phyloP scores from a whole-genome alignment of 2,113 vertebrate genomes.

The Cheirogaleus medius region DNA sequence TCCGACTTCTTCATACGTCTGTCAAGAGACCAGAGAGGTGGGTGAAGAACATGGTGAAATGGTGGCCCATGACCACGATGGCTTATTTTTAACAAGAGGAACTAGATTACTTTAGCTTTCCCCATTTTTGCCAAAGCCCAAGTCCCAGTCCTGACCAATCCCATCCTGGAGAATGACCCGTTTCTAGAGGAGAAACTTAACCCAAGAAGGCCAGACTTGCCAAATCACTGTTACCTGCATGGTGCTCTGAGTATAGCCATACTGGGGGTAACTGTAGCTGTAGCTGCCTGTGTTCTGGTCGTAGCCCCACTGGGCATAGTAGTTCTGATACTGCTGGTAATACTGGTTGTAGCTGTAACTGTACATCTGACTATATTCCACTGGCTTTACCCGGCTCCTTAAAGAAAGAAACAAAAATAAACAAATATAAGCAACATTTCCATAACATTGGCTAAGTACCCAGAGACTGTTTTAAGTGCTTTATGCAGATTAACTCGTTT shows the following conservation, averaged over 20 bases:
- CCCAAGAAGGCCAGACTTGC: not conserved
- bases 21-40: constrained; percentile 67
- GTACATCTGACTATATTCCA: constrained; percentile 88
- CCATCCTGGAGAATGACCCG: not conserved
- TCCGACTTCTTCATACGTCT: constrained; percentile 90
- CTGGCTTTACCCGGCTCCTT: constrained; percentile 86
- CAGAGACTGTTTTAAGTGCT: not conserved
- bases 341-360: constrained; percentile 90
- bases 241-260: constrained; percentile 90
- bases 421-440: not conserved
- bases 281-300: constrained; percentile 91
- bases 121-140: not conserved
- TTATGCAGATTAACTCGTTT: not conserved
- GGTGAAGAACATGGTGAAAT: not conserved
- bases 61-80: not conserved
- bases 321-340: constrained; percentile 91
- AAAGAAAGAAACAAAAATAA: not conserved
- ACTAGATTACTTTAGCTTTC: not conserved
- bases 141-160: not conserved
- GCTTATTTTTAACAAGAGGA: not conserved
- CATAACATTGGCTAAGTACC: not conserved
- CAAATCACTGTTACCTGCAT: constrained; percentile 86
- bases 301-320: constrained; percentile 93
- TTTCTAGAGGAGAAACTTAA: not conserved
- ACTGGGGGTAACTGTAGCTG: constrained; percentile 92